A percentile compares a stretch with the other conserved stretches of the same genome.
These are phyloP conservation scores for Tenualosa ilisha DNA, from an alignment of 2,797 vertebrate species.

Conservation along the genomic window DNA sequence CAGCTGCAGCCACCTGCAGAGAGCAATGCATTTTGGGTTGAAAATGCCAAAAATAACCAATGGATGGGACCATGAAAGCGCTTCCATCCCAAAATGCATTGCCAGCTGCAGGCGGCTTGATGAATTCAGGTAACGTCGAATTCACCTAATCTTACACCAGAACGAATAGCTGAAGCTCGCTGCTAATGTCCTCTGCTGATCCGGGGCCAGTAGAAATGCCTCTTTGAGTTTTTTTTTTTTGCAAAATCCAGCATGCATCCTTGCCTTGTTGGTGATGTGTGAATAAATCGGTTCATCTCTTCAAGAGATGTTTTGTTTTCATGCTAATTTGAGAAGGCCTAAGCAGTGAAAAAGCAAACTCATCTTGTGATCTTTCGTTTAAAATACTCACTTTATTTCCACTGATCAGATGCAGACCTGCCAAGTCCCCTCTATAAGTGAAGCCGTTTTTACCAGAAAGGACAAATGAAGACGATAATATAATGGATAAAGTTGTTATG, in stretches of 20 bases:
- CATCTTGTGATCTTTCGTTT: not conserved
- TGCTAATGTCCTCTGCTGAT: not conserved
- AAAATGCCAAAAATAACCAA: too few species aligned
- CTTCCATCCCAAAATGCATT: too few species aligned
- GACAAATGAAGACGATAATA: not conserved
- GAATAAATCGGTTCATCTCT: not conserved
- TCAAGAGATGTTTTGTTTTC: not conserved
- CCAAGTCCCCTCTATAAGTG: not conserved
- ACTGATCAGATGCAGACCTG: conserved; percentile 19
- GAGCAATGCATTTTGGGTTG: too few species aligned
- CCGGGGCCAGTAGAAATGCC: not conserved
- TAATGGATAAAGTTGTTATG: not conserved
- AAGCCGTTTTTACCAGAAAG: conserved; percentile 7
- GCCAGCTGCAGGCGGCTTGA: too few species aligned
- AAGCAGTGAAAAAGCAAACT: not conserved
- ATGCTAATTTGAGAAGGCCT: not conserved
- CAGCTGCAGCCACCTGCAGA: too few species aligned
- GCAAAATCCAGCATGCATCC: not conserved
- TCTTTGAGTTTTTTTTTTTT: too few species aligned
- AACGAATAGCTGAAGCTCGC: not conserved
- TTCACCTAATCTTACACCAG: too few species aligned
- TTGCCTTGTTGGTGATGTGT: not conserved
- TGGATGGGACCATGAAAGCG: too few species aligned
- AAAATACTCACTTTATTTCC: conserved; percentile 16
- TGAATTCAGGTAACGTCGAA: too few species aligned